Evolutionary conservation across 2,888 invertebrate genomes (phyloP).

Genomic region (Sinelater perroti): DNA sequence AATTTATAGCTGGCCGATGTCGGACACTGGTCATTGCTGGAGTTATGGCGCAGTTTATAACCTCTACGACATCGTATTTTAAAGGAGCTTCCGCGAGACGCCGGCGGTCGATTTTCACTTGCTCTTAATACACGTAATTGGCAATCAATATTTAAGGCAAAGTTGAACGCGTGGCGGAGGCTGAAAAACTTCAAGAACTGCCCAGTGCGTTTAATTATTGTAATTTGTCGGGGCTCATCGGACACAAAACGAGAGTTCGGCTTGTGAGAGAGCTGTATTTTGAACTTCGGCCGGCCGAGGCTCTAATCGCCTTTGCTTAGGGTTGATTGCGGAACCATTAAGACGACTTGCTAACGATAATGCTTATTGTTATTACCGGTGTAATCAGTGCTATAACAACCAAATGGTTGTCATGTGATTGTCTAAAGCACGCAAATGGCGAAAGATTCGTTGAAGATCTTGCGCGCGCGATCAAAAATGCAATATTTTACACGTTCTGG

Average conservation of each 20-base stretch:
- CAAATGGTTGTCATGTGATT: too few species aligned
- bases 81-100: conserved; percentile 24
- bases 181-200: conserved; percentile 14
- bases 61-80: conserved; percentile 37
- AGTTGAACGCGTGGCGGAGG: conserved; percentile 19
- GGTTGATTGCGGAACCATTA: conserved; percentile 20
- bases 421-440: too few species aligned
- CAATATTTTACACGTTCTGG: too few species aligned
- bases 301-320: conserved; percentile 8
- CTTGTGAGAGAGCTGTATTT: conserved; percentile 7
- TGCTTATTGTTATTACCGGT: conserved; percentile 25
- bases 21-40: conserved; percentile 60
- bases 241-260: neutral
- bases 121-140: conserved; percentile 25
- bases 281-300: neutral
- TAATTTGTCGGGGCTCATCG: conserved; percentile 29
- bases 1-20: conserved; percentile 58
- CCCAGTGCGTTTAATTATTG: conserved; percentile 27
- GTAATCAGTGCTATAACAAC: conserved; percentile 14
- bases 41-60: conserved; percentile 52
- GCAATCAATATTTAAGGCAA: conserved; percentile 25
- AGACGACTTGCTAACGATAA: conserved; percentile 25
- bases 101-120: conserved; percentile 22
- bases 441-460: too few species aligned
- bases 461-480: too few species aligned